Percentiles rank a stretch among this genome's conserved stretches.
Conservation (phyloP, 2,113 vertebrate genomes). For the Brachypteracias leptosomus region DNA sequence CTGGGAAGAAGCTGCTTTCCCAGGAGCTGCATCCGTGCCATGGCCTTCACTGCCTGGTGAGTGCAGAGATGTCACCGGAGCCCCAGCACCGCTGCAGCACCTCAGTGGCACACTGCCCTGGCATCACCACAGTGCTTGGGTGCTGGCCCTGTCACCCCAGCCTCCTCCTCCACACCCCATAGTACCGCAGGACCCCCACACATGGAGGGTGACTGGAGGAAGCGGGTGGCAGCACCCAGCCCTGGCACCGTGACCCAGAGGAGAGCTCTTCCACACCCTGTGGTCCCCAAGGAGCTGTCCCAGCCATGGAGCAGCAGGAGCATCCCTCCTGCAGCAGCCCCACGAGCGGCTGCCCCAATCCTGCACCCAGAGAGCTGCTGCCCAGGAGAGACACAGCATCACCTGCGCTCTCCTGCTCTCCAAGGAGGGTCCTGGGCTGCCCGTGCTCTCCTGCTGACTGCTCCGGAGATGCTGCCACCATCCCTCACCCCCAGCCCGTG, state of each 20-base stretch:
- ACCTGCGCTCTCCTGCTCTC: fast-evolving
- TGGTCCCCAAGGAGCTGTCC: not conserved
- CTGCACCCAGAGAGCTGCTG: not conserved
- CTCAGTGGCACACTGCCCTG: fast-evolving
- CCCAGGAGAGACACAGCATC: not conserved
- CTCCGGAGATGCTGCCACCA: not conserved
- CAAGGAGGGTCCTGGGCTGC: fast-evolving
- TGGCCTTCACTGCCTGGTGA: not conserved
- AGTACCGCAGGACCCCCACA: not conserved
- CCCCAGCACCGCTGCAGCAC: fast-evolving
- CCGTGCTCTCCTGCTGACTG: not conserved
- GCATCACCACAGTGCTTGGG: fast-evolving
- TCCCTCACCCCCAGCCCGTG: fast-evolving
- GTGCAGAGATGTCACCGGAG: fast-evolving
- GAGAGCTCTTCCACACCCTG: not conserved
- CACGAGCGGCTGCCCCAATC: fast-evolving
- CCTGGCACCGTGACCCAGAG: fast-evolving
- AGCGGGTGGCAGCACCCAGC: not conserved
- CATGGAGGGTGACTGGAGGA: fast-evolving
- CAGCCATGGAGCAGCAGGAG: too few relatives aligned
- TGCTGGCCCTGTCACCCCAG: not conserved
- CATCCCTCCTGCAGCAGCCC: not conserved
- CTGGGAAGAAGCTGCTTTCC: not conserved
- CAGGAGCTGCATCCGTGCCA: fast-evolving
- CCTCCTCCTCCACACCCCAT: not conserved